These are phyloP conservation scores for Tympanuchus pallidicinctus DNA, from an alignment of 2,113 vertebrate genomes.

Conservation along the genomic window DNA sequence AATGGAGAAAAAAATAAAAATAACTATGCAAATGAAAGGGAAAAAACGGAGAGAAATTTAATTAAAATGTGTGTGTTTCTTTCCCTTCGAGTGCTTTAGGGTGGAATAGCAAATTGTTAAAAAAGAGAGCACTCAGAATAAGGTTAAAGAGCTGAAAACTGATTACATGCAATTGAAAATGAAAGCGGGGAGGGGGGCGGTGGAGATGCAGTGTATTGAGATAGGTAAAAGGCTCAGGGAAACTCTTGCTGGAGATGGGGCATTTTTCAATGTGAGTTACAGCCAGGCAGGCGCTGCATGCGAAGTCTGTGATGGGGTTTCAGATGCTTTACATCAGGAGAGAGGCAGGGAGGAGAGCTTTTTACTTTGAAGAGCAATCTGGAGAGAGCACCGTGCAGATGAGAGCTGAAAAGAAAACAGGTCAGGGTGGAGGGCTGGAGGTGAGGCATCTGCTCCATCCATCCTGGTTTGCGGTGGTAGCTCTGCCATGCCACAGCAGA, in stretches of 20 bases:
- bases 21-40: slow-evolving; percentile 68
- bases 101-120: slow-evolving; percentile 73
- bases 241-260: slow-evolving; percentile 18
- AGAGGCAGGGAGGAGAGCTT: slow-evolving; percentile 10
- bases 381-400: slow-evolving; percentile 42
- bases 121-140: slow-evolving; percentile 70
- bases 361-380: slow-evolving; percentile 52
- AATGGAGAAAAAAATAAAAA: slow-evolving; percentile 39
- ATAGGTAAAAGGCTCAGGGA: slow-evolving; percentile 43
- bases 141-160: slow-evolving; percentile 74
- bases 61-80: slow-evolving; percentile 76
- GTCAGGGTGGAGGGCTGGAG: not conserved
- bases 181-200: slow-evolving; percentile 52
- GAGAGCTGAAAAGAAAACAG: not conserved
- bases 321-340: slow-evolving; percentile 17
- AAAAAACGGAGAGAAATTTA: slow-evolving; percentile 64
- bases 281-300: not conserved
- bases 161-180: slow-evolving; percentile 73
- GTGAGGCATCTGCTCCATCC: not conserved
- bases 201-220: slow-evolving; percentile 10
- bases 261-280: slow-evolving; percentile 54
- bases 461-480: not conserved
- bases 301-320: not conserved
- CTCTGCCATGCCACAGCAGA: not conserved
- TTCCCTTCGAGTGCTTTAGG: slow-evolving; percentile 69